Conservation (phyloP, 2,113 vertebrate species). For the Macquaria australasica region DNA sequence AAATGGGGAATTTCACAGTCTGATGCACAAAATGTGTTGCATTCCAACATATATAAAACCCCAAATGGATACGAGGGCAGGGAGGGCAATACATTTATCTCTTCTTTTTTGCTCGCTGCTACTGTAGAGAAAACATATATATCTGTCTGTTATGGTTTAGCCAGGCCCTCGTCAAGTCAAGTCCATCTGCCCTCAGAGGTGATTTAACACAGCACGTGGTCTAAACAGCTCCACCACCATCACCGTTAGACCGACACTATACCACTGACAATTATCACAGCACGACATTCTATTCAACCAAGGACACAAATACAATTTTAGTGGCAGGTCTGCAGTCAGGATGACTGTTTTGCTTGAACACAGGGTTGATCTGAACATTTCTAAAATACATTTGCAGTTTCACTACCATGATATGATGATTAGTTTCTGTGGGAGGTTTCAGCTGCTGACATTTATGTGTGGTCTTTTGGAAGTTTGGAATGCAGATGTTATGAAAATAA, state of each 20-base stretch:
- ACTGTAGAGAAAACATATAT: background rate
- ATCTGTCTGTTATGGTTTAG: background rate
- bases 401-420: background rate
- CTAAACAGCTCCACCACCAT: background rate
- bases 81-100: background rate
- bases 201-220: conserved; percentile 29
- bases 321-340: background rate
- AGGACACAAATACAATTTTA: background rate
- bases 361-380: background rate
- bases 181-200: conserved; percentile 33
- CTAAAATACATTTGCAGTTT: background rate
- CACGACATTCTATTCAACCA: background rate
- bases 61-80: background rate
- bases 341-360: background rate
- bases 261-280: conserved; percentile 21
- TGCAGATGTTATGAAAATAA: background rate
- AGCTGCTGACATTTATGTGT: background rate
- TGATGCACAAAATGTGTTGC: background rate
- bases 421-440: background rate
- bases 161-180: background rate
- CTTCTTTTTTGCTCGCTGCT: background rate
- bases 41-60: background rate
- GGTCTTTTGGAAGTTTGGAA: background rate
- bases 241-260: background rate
- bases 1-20: too few species aligned